A percentile compares a stretch with the other conserved stretches of the same genome.
phyloP scores from a whole-genome alignment of 1,140 invertebrate species.

The Cyclina sinensis region DNA sequence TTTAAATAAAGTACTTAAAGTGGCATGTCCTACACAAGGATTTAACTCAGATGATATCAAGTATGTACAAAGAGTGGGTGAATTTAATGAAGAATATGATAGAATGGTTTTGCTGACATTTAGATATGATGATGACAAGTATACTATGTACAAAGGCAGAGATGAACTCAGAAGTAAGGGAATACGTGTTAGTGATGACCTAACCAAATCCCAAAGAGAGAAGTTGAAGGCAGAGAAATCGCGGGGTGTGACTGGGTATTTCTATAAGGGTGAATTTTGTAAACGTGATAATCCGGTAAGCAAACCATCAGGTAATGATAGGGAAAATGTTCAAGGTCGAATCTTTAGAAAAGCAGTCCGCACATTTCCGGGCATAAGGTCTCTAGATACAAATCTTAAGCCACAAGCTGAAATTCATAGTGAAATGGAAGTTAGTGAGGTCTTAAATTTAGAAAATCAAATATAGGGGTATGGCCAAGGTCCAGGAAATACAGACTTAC shows the following conservation, averaged over 20 bases:
- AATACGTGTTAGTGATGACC: constrained; percentile 13
- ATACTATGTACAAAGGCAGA: background rate
- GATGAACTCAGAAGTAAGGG: background rate
- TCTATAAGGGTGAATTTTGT: constrained; percentile 18
- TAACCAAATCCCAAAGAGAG: background rate
- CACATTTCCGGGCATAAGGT: background rate
- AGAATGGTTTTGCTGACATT: constrained; percentile 25
- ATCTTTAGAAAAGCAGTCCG: background rate
- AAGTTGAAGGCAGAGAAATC: background rate
- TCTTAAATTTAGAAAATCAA: background rate
- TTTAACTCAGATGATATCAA: constrained; percentile 2
- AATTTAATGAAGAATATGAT: background rate
- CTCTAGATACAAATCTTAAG: background rate
- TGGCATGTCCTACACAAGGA: background rate
- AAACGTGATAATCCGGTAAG: background rate
- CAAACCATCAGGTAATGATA: background rate
- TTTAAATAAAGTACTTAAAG: background rate
- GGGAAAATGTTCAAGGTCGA: background rate
- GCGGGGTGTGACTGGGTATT: background rate
- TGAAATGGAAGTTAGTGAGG: constrained; percentile 11
- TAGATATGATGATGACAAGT: constrained; percentile 37
- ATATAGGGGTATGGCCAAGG: background rate
- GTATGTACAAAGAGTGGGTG: background rate
- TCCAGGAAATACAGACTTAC: background rate
- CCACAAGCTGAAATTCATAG: background rate